Conservation (phyloP, 2,797 vertebrate genomes). For the Triplophysa bombifrons region DNA sequence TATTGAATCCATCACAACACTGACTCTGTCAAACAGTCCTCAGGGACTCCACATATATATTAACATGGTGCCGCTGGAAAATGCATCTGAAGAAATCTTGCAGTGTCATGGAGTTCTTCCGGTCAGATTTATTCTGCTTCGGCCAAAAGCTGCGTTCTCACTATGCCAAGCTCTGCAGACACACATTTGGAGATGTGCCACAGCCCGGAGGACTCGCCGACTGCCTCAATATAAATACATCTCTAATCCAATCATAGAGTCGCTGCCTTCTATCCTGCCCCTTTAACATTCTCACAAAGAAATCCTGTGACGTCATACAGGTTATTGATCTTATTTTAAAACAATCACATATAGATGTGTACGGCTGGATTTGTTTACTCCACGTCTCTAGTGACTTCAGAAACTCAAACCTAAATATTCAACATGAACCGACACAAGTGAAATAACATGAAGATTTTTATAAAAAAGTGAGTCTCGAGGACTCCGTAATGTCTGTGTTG, state of each 20-base stretch:
- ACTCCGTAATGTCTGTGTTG: background rate
- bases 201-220: constrained; percentile 60
- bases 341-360: no score
- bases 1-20: background rate
- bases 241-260: constrained; percentile 72
- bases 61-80: background rate
- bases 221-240: constrained; percentile 67
- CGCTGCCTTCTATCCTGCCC: constrained; percentile 43
- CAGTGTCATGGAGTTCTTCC: constrained; percentile 48
- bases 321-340: no score
- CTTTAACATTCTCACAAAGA: background rate
- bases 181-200: constrained; percentile 53
- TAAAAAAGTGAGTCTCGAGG: background rate
- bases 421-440: background rate
- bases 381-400: no score
- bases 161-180: constrained; percentile 62
- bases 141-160: constrained; percentile 49
- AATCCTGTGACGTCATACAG: no score
- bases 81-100: constrained; percentile 17
- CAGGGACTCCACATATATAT: background rate
- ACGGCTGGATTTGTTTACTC: no score
- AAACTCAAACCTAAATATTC: no score
- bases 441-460: background rate
- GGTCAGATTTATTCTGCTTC: constrained; percentile 56
- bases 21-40: background rate